phyloP scores from a whole-genome alignment of 2,113 vertebrate genomes.

The Alaudala cheleensis region DNA sequence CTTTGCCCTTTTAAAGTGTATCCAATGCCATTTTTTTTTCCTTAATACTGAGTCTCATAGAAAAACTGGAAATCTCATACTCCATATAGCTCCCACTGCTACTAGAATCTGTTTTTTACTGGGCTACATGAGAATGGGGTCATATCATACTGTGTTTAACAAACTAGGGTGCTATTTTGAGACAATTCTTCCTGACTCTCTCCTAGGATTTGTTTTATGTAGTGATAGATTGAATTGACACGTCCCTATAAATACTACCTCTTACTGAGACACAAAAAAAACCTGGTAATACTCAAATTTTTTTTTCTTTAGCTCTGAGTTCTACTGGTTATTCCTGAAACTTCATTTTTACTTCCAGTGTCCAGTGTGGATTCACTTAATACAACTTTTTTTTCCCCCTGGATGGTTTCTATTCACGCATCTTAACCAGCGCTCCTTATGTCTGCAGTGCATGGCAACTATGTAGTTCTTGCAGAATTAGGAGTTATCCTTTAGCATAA shows the following conservation, averaged over 20 bases:
- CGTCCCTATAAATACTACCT: not conserved
- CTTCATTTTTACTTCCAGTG: not conserved
- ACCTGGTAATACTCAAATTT: not conserved
- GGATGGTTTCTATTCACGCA: not conserved
- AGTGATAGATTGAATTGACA: not conserved
- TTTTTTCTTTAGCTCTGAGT: not conserved
- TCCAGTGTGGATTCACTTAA: not conserved
- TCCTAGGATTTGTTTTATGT: not conserved
- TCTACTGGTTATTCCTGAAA: not conserved
- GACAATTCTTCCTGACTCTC: not conserved
- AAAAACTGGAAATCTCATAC: not conserved
- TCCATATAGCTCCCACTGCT: not conserved
- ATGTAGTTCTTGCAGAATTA: not conserved
- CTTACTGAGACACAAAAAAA: not conserved
- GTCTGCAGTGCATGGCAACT: not conserved
- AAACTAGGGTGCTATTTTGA: not conserved
- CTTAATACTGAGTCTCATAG: not conserved
- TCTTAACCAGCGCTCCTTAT: not conserved
- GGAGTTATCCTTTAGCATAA: slow-evolving; percentile 19
- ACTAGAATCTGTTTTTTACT: not conserved
- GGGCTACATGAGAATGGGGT: not conserved
- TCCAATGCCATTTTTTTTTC: not conserved
- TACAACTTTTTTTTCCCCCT: not conserved
- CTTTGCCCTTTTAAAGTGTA: not conserved
- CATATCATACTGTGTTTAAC: not conserved